A percentile compares a stretch with the other conserved stretches of the same genome.
These are phyloP conservation scores for Labeo catla DNA, from an alignment of 2,113 vertebrate genomes.

Conservation along the genomic window DNA sequence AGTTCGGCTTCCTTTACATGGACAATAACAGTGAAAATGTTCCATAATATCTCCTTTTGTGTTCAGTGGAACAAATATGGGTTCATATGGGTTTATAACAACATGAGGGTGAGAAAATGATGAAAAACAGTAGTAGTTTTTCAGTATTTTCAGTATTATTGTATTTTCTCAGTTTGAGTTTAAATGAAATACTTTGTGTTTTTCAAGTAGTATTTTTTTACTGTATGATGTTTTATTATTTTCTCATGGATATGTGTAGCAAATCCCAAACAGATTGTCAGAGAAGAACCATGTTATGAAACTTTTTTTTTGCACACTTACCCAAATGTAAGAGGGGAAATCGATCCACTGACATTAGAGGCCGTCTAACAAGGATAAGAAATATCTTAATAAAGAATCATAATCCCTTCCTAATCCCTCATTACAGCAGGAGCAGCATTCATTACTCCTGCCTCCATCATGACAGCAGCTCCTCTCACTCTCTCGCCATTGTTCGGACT, in stretches of 20 bases:
- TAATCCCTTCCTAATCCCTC: constrained; percentile 79
- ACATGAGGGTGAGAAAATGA: not conserved
- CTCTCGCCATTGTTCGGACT: constrained; percentile 68
- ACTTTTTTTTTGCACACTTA: constrained; percentile 41
- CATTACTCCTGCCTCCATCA: constrained; percentile 62
- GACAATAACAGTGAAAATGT: not conserved
- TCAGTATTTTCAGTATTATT: not conserved
- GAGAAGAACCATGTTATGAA: constrained; percentile 9
- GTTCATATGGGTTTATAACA: not conserved
- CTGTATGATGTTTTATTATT: not conserved
- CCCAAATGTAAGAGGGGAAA: constrained; percentile 58
- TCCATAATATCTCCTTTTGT: not conserved
- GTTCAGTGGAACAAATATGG: not conserved
- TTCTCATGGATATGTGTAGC: no score
- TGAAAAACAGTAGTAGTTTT: not conserved
- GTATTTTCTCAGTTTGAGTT: not conserved
- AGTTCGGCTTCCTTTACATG: not conserved
- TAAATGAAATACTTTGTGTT: not conserved
- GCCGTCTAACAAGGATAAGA: constrained; percentile 78
- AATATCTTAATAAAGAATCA: constrained; percentile 80
- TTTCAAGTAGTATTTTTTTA: not conserved
- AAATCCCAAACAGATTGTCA: not conserved
- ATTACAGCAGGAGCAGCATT: constrained; percentile 78
- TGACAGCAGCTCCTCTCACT: constrained; percentile 62
- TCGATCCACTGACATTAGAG: constrained; percentile 73